Percentiles rank a stretch among this genome's conserved stretches.
Conservation (phyloP, 2,113 vertebrate genomes). For the Plecturocebus donacophilus region DNA sequence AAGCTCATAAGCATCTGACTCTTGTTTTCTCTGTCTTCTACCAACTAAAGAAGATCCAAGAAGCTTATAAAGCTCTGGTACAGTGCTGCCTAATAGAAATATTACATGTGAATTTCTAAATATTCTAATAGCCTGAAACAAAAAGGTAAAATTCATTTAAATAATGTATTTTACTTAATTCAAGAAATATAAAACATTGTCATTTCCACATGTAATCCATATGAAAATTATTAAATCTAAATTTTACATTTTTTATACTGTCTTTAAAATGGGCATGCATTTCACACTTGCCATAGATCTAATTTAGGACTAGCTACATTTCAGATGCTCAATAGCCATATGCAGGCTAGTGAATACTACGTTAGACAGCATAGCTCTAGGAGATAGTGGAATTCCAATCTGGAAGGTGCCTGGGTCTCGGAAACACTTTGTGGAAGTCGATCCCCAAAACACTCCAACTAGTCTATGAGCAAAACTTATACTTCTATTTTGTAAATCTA, state of each 20-base stretch:
- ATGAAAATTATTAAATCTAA: not conserved
- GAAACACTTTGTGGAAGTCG: not conserved
- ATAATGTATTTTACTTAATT: not conserved
- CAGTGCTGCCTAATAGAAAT: not conserved
- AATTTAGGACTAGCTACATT: not conserved
- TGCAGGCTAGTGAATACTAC: not conserved
- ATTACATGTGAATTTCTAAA: not conserved
- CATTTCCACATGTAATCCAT: not conserved
- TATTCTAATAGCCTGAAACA: not conserved
- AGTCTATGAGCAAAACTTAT: not conserved
- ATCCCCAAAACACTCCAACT: not conserved
- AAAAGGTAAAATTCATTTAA: not conserved
- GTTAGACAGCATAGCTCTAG: not conserved
- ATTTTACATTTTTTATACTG: not conserved
- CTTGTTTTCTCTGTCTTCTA: not conserved
- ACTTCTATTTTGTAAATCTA: not conserved
- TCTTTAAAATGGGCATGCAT: not conserved
- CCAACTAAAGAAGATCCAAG: not conserved
- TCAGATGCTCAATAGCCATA: not conserved
- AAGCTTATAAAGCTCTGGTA: not conserved
- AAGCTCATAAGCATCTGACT: not conserved
- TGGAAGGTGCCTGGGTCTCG: not conserved
- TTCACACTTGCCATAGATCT: not conserved
- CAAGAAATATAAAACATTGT: not conserved
- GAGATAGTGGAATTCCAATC: not conserved